These are phyloP conservation scores for Syncerus caffer DNA, from an alignment of 2,797 vertebrate genomes.

Conservation along the genomic window DNA sequence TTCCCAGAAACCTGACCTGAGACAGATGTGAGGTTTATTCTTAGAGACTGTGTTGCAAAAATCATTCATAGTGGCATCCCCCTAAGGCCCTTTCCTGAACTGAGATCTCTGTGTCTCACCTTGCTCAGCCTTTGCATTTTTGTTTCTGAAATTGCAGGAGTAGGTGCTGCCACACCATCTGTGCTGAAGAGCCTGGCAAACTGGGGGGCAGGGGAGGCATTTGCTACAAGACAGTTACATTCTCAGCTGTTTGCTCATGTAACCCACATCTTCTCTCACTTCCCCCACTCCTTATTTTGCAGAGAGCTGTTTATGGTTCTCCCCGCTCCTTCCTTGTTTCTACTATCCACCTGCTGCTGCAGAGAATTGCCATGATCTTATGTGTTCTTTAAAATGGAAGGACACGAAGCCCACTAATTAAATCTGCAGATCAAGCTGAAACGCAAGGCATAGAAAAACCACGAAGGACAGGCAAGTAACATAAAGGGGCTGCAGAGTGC, in stretches of 20 bases:
- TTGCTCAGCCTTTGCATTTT: not conserved
- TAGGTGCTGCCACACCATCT: not conserved
- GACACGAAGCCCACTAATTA: slow-evolving; percentile 63
- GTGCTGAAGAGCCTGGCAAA: not conserved
- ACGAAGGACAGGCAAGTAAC: slow-evolving; percentile 58
- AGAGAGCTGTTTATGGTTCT: not conserved
- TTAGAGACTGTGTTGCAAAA: slow-evolving; percentile 14
- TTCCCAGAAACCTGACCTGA: slow-evolving; percentile 36
- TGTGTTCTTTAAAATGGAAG: slow-evolving; percentile 45
- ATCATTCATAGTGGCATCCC: not conserved
- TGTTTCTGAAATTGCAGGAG: not conserved
- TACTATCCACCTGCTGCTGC: slow-evolving; percentile 44
- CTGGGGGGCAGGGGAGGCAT: not conserved
- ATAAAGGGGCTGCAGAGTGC: slow-evolving; percentile 25
- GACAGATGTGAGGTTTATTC: slow-evolving; percentile 32
- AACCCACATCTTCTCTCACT: not conserved
- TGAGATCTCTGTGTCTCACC: not conserved
- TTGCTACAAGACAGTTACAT: not conserved
- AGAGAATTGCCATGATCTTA: not conserved
- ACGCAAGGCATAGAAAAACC: slow-evolving; percentile 71
- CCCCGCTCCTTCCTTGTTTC: not conserved
- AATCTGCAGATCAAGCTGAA: slow-evolving; percentile 73
- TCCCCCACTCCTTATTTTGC: not conserved
- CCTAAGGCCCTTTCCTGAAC: not conserved
- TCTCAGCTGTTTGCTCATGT: slow-evolving; percentile 27